Percentiles rank a stretch among this genome's conserved stretches.
phyloP scores from a whole-genome alignment of 2,797 vertebrate genomes.

The Nothura maculosa region DNA sequence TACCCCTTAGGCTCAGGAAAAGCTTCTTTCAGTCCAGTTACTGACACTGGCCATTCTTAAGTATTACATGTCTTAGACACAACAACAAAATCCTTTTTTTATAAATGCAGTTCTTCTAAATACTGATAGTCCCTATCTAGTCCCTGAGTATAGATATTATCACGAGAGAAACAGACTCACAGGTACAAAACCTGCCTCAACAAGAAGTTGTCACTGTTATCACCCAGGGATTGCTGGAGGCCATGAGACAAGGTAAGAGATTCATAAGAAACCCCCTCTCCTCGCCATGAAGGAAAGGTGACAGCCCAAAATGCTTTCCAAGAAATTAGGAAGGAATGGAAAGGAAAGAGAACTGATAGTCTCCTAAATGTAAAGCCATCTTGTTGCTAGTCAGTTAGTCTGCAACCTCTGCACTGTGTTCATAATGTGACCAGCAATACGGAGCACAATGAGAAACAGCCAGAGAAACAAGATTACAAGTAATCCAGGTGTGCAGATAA shows the following conservation, averaged over 20 bases:
- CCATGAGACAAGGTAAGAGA: neutral
- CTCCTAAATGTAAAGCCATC: neutral
- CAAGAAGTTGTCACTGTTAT: neutral
- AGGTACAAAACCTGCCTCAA: neutral
- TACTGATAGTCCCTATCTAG: neutral
- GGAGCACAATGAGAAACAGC: neutral
- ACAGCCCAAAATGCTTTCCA: neutral
- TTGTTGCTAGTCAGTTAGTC: neutral
- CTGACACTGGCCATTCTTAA: neutral
- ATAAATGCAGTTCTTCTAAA: neutral
- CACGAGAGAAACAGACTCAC: neutral
- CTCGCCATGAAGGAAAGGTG: neutral
- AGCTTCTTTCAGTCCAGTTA: neutral
- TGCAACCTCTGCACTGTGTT: neutral
- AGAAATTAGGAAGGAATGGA: neutral
- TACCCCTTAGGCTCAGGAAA: neutral
- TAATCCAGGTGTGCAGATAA: neutral
- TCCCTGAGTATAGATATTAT: neutral
- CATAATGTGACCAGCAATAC: neutral
- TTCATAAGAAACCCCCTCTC: neutral
- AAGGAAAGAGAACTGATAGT: neutral
- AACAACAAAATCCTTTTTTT: neutral
- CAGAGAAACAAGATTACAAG: neutral
- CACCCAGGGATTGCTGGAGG: neutral
- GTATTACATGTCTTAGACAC: neutral